Conservation (phyloP, 2,888 invertebrate genomes). For the Thalpophila matura region DNA sequence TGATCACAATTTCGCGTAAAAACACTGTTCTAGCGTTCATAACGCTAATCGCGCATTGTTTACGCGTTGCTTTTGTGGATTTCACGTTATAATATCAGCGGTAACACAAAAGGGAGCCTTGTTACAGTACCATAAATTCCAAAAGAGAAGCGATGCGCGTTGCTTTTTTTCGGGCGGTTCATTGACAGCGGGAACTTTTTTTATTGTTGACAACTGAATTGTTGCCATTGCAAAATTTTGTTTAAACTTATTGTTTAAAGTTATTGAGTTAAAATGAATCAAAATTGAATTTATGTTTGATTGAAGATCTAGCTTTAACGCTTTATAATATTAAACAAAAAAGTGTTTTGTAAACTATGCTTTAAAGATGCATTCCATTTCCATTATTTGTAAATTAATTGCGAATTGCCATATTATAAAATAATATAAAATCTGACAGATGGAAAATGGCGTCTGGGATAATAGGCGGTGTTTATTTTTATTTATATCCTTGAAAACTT, state of each 20-base stretch:
- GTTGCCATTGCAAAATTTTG: slow-evolving; percentile 72
- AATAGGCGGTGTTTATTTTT: slow-evolving; percentile 64
- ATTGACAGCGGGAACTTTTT: slow-evolving; percentile 85
- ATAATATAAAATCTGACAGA: slow-evolving; percentile 53
- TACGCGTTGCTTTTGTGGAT: slow-evolving; percentile 82
- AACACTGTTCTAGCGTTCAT: slow-evolving; percentile 65
- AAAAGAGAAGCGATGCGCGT: slow-evolving; percentile 90
- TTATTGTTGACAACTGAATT: slow-evolving; percentile 76
- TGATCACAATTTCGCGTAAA: slow-evolving; percentile 71
- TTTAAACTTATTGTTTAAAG: not conserved
- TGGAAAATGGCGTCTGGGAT: slow-evolving; percentile 63
- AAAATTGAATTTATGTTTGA: not conserved
- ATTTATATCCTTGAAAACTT: slow-evolving; percentile 56
- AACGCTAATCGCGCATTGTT: slow-evolving; percentile 83
- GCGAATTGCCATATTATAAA: slow-evolving; percentile 16
- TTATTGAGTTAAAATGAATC: not conserved
- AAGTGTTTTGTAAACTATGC: not conserved
- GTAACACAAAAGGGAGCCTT: slow-evolving; percentile 90
- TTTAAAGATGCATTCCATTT: not conserved
- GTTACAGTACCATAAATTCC: slow-evolving; percentile 90
- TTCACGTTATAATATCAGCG: slow-evolving; percentile 77
- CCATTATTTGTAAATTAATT: not conserved
- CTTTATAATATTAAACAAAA: not conserved
- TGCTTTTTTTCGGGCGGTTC: slow-evolving; percentile 86
- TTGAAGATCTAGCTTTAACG: not conserved